Percentiles rank a stretch among this genome's conserved stretches.
Conservation (phyloP, 2,888 invertebrate genomes). For the Troides oblongomaculatus region DNA sequence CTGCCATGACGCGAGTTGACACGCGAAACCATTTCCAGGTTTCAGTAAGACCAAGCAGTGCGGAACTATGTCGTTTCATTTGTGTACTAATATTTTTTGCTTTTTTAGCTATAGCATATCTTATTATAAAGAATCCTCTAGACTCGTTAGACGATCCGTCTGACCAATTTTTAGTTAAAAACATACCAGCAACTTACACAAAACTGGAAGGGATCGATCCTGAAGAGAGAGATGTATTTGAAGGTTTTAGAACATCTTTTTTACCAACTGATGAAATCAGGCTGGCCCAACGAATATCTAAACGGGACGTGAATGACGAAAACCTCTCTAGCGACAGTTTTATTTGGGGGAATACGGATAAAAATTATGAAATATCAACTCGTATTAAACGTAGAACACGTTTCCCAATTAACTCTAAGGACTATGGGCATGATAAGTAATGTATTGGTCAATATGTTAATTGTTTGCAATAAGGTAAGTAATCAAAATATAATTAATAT, state of each 20-base stretch:
- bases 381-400: constrained; percentile 64
- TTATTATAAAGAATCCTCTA: constrained; percentile 47
- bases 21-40: constrained; percentile 53
- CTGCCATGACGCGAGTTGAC: constrained; percentile 70
- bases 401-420: constrained; percentile 51
- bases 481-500: neutral
- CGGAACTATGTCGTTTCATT: constrained; percentile 54
- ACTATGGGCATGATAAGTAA: constrained; percentile 50
- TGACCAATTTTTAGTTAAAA: constrained; percentile 59
- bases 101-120: constrained; percentile 49
- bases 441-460: neutral
- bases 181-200: constrained; percentile 61
- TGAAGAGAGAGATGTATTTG: constrained; percentile 80
- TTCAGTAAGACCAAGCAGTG: constrained; percentile 55
- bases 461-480: neutral
- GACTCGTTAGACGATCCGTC: constrained; percentile 60
- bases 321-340: constrained; percentile 58
- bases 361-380: constrained; percentile 41
- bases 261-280: constrained; percentile 77
- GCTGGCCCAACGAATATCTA: constrained; percentile 53
- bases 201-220: constrained; percentile 65
- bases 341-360: constrained; percentile 49
- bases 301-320: constrained; percentile 46
- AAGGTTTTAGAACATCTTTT: constrained; percentile 83
- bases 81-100: constrained; percentile 44